Evolutionary conservation across 2,888 invertebrate genomes (phyloP).

Genomic region (Drosophila aldrichi): DNA sequence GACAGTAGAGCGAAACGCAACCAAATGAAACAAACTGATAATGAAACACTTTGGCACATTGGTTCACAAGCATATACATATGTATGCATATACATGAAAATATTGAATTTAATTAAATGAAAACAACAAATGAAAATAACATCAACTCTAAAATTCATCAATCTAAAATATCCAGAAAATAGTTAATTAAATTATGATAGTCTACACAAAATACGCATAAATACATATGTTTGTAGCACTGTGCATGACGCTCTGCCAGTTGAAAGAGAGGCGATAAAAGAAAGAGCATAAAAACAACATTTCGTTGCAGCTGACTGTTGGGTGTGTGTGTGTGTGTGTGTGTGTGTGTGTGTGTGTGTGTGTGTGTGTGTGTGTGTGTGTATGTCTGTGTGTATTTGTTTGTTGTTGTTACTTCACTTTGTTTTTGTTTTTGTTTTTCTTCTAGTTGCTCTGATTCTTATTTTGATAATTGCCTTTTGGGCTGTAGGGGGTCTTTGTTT

Average conservation of each 20-base stretch:
- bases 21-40: constrained; percentile 65
- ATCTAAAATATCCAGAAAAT: no score
- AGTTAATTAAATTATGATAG: no score
- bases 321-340: background rate
- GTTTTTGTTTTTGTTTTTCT: constrained; percentile 20
- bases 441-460: constrained; percentile 20
- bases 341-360: no score
- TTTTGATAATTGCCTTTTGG: constrained; percentile 54
- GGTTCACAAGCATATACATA: constrained; percentile 10
- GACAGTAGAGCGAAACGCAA: constrained; percentile 38
- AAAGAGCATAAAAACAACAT: constrained; percentile 49
- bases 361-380: background rate
- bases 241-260: constrained; percentile 26
- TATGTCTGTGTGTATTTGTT: no score
- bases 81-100: background rate
- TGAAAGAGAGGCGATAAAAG: constrained; percentile 15
- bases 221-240: constrained; percentile 24
- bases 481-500: constrained; percentile 45
- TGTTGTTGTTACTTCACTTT: constrained; percentile 18
- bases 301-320: constrained; percentile 66
- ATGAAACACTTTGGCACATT: constrained; percentile 64
- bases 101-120: background rate
- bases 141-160: no score
- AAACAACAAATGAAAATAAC: no score
- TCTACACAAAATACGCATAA: background rate